Conservation (phyloP, 2,113 vertebrate genomes). For the Monopterus albus region DNA sequence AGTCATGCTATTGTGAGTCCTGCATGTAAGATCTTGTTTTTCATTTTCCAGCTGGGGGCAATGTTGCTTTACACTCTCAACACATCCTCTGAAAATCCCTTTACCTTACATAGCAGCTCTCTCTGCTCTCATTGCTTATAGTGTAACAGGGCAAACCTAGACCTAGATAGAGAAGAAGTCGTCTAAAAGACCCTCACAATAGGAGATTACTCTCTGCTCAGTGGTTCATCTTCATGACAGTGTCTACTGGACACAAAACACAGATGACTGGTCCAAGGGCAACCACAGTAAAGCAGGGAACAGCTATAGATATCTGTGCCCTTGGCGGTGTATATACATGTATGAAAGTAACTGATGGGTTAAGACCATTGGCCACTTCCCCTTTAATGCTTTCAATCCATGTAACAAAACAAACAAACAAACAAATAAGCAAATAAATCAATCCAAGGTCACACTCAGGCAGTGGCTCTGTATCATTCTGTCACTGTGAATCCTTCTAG, state of each 20-base stretch:
- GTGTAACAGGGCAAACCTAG: conserved; percentile 13
- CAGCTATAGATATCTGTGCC: conserved; percentile 5
- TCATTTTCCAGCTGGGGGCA: conserved; percentile 61
- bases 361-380: background rate
- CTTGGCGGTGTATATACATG: background rate
- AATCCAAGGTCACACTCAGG: conserved; percentile 44
- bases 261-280: conserved; percentile 8
- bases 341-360: background rate
- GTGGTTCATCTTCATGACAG: background rate
- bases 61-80: conserved; percentile 18
- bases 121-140: conserved; percentile 1
- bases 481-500: conserved; percentile 18
- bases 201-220: conserved; percentile 16
- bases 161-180: conserved; percentile 6
- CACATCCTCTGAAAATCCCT: conserved; percentile 14
- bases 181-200: conserved; percentile 12
- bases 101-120: conserved; percentile 26
- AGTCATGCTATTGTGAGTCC: background rate
- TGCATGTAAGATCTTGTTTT: background rate
- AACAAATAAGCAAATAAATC: too few relatives aligned
- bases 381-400: conserved; percentile 10
- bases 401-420: background rate
- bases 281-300: background rate
- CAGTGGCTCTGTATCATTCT: conserved; percentile 9
- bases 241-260: conserved; percentile 7